phyloP scores from a whole-genome alignment of 2,113 vertebrate genomes.

The Cervus canadensis region DNA sequence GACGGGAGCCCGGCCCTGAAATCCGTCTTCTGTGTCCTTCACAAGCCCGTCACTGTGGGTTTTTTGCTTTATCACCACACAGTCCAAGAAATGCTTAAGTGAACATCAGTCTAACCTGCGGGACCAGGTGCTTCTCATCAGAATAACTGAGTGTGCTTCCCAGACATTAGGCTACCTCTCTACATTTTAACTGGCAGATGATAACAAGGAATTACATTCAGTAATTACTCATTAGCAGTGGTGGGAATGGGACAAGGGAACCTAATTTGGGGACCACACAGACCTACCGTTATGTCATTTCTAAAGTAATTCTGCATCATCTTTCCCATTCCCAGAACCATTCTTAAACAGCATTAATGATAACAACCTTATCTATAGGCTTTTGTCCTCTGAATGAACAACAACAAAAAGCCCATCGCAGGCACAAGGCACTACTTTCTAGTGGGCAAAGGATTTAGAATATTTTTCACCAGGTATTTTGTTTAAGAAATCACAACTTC shows the following conservation, averaged over 20 bases:
- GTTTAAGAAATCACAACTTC: neutral
- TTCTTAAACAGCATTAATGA: neutral
- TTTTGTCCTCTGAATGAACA: neutral
- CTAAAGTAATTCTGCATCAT: neutral
- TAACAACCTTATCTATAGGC: neutral
- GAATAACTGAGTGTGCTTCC: neutral
- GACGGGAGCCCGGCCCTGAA: neutral
- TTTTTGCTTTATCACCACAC: neutral
- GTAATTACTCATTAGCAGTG: constrained; percentile 54
- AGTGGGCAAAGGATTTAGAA: neutral
- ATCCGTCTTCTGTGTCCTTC: too few species aligned
- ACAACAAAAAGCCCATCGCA: neutral
- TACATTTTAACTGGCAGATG: constrained; percentile 46
- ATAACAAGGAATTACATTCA: constrained; percentile 39
- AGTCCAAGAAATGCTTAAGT: neutral
- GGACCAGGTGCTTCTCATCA: constrained; percentile 52
- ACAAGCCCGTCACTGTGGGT: neutral
- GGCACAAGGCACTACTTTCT: neutral
- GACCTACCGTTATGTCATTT: neutral
- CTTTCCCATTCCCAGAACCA: neutral
- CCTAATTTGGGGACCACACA: constrained; percentile 32
- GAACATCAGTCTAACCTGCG: neutral
- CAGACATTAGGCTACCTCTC: constrained; percentile 41
- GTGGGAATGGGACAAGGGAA: constrained; percentile 49
- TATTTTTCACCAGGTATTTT: neutral